Evolutionary conservation across 2,113 vertebrate genomes (phyloP).

Genomic region (Macrotis lagotis): DNA sequence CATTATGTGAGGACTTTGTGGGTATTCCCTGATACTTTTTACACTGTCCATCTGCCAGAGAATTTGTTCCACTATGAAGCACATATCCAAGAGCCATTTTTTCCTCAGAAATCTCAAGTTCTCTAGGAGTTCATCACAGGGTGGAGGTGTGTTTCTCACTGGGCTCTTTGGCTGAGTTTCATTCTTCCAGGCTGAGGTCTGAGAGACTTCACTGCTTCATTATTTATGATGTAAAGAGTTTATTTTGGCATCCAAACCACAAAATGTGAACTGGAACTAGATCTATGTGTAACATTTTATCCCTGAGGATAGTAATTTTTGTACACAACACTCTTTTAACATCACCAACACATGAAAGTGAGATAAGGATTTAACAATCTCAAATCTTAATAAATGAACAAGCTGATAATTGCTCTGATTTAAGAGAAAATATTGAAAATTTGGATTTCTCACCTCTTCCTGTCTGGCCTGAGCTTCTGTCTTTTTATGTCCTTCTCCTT

Average conservation of each 20-base stretch:
- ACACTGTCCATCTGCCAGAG: neutral
- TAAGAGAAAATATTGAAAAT: neutral
- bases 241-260: slow-evolving; percentile 38
- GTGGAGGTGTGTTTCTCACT: slow-evolving; percentile 17
- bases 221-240: slow-evolving; percentile 22
- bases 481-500: neutral
- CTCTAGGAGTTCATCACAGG: neutral
- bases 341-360: slow-evolving; percentile 33
- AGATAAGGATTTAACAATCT: neutral
- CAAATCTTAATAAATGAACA: neutral
- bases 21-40: neutral
- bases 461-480: neutral
- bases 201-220: neutral
- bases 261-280: slow-evolving; percentile 20
- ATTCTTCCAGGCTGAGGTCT: slow-evolving; percentile 27
- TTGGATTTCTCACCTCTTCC: neutral
- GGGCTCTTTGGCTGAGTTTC: slow-evolving; percentile 38
- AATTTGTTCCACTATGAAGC: neutral
- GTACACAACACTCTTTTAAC: neutral
- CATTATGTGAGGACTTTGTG: neutral
- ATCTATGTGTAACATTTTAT: slow-evolving; percentile 17
- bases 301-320: slow-evolving; percentile 24
- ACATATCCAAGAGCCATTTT: neutral
- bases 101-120: neutral
- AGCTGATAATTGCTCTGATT: slow-evolving; percentile 3